Evolutionary conservation across 2,113 vertebrate species (phyloP).

Genomic region (Sterrhoptilus dennistouni): DNA sequence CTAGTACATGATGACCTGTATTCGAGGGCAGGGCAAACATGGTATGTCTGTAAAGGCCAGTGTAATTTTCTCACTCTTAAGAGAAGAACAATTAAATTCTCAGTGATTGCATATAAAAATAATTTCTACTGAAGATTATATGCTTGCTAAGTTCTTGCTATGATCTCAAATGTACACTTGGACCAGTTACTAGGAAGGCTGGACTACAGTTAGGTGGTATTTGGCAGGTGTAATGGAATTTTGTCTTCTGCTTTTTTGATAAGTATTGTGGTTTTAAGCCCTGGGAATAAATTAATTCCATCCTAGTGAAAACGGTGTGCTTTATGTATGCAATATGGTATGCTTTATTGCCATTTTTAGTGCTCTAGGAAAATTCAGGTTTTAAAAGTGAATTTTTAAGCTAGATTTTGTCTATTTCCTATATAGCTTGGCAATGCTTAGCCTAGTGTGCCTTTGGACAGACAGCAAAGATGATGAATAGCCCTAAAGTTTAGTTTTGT

Average conservation of each 20-base stretch:
- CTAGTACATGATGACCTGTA: neutral
- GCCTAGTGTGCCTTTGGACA: neutral
- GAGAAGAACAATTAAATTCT: neutral
- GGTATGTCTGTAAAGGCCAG: neutral
- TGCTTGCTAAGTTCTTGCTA: neutral
- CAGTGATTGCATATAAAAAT: neutral
- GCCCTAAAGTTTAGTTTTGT: slow-evolving; percentile 21
- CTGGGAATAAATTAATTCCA: neutral
- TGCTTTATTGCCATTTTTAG: neutral
- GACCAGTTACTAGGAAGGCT: neutral
- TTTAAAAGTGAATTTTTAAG: neutral
- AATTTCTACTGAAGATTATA: neutral
- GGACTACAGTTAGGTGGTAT: neutral
- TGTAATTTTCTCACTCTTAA: neutral
- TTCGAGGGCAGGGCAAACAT: neutral
- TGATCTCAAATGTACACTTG: neutral
- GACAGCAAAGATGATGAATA: slow-evolving; percentile 14
- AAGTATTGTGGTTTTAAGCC: neutral
- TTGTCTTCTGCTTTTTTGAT: neutral
- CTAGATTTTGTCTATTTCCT: neutral
- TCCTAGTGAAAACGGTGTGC: neutral
- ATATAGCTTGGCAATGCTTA: neutral
- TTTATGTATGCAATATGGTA: neutral
- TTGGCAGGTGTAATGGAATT: neutral
- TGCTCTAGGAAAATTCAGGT: neutral